These are phyloP conservation scores for Ypsolopha sequella DNA, from an alignment of 2,888 invertebrate genomes.

Conservation along the genomic window DNA sequence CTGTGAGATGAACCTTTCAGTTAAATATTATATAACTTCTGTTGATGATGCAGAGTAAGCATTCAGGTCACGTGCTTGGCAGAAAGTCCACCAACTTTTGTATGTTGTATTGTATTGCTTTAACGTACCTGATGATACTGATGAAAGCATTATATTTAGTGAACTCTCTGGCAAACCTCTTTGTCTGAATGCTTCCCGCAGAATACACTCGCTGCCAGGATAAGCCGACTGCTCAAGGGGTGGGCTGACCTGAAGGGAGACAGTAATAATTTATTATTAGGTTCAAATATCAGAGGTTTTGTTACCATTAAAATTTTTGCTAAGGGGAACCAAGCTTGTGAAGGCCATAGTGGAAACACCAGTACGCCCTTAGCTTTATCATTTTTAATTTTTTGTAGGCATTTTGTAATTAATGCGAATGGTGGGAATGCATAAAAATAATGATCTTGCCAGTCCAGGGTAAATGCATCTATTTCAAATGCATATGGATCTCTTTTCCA, in stretches of 20 bases:
- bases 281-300: background rate
- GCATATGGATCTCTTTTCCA: too few relatives aligned
- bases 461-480: too few relatives aligned
- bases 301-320: background rate
- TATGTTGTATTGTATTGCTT: background rate
- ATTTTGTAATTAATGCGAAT: too few relatives aligned
- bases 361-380: slow-evolving; percentile 2
- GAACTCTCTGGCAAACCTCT: background rate
- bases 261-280: background rate
- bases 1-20: background rate
- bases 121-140: background rate
- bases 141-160: background rate
- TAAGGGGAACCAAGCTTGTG: slow-evolving; percentile 1
- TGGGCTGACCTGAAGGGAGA: slow-evolving; percentile 2
- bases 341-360: slow-evolving; percentile 1
- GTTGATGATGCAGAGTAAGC: background rate
- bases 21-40: background rate
- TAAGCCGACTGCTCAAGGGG: background rate
- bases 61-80: background rate
- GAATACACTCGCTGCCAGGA: background rate
- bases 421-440: too few relatives aligned
- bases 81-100: background rate
- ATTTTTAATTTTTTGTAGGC: background rate
- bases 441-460: too few relatives aligned
- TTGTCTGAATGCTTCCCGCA: background rate